Conservation (phyloP, 1,140 invertebrate species). For the Cecropterus lyciades region DNA sequence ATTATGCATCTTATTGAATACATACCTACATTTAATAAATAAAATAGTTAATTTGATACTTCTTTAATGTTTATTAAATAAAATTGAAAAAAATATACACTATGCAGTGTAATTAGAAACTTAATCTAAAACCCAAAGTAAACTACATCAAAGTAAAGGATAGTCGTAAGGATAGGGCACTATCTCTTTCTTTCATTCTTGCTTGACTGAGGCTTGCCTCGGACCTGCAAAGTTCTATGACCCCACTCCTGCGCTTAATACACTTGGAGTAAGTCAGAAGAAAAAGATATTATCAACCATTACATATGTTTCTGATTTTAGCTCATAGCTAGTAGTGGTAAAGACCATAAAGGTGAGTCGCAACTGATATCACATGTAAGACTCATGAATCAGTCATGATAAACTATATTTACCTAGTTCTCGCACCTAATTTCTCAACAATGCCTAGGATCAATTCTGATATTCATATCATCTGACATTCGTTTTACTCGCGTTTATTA, state of each 20-base stretch:
- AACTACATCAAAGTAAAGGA: constrained; percentile 42
- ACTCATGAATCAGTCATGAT: constrained; percentile 53
- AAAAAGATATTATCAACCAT: constrained; percentile 45
- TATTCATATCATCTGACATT: neutral
- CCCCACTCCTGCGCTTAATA: constrained; percentile 77
- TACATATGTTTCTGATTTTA: constrained; percentile 23
- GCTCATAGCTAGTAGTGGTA: constrained; percentile 30
- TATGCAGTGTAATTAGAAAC: constrained; percentile 12
- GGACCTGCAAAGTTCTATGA: constrained; percentile 75
- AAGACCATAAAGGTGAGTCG: too few relatives aligned
- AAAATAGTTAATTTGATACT: too few relatives aligned
- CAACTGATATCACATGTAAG: neutral
- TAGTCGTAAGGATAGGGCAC: constrained; percentile 45
- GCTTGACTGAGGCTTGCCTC: constrained; percentile 39
- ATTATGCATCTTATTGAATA: too few relatives aligned
- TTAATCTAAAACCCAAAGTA: constrained; percentile 46
- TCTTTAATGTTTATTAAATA: neutral
- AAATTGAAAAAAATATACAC: constrained; percentile 3
- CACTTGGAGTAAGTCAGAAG: constrained; percentile 39
- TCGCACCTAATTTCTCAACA: constrained; percentile 53
- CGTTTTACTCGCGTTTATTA: too few relatives aligned
- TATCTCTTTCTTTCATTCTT: constrained; percentile 51
- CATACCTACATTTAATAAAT: too few relatives aligned
- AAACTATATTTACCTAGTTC: constrained; percentile 55
- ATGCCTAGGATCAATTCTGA: constrained; percentile 7